Evolutionary conservation across 2,888 invertebrate species (phyloP), one percentile per base, ranked within the genome.

Genomic region (Vandiemenella viatica): DNA sequence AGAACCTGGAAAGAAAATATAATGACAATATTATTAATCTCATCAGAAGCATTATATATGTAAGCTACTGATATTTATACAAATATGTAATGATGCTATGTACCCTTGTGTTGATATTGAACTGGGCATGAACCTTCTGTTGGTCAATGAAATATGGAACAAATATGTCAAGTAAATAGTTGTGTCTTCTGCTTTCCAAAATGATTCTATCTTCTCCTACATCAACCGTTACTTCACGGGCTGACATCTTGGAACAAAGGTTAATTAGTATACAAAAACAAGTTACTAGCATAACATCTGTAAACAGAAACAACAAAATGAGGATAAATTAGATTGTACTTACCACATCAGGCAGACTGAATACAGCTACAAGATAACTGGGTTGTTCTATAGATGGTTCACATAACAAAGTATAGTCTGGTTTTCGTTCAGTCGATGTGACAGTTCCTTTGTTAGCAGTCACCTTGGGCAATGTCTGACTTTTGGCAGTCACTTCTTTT

Each of bases 191-290:
- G 1, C 76, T 75, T 58, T 81, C 79, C 32, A 87, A 62, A 13
- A 83, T 67, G 50, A 87, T 69, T 50, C 86, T 74, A 64, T 86
- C 85, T 61, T 82, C 80, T 13, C 83, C 80, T 19, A 85, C 66
- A 63, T 83, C 79, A 48, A 86, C 60, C 38, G 69, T 70, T 37
- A 84, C 60, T 61, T 83, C 80, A 57, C 74, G 73, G 0, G 75
- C 62, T 45, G 76, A 72, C 50, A 74, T 65, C 79, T 80, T 59
- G 21, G 62, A 63, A 20, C 32, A n/a, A 32, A 8, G 10, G 6
- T 23, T n/a, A n/a, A n/a, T n/a, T n/a, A n/a, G n/a, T n/a, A n/a
- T n/a, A n/a, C n/a, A n/a, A n/a, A n/a, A n/a, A n/a, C n/a, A n/a
- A n/a, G n/a, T n/a, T n/a, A n/a, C n/a, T n/a, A n/a, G n/a, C n/a